These are phyloP conservation scores for Typhlichthys subterraneus DNA, from an alignment of 2,797 vertebrate genomes.

Conservation along the genomic window DNA sequence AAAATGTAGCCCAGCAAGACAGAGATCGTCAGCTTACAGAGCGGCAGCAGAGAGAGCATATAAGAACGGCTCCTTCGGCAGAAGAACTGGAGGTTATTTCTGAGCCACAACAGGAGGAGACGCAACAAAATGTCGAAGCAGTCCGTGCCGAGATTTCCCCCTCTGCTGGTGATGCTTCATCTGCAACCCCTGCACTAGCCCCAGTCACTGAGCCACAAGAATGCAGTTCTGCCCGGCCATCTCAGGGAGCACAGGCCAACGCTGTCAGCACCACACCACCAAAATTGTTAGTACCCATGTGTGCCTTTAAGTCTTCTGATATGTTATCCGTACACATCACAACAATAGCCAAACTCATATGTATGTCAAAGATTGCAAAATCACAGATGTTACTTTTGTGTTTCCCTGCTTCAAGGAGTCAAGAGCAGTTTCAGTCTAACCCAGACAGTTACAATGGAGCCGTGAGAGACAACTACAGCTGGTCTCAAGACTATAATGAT, in stretches of 20 bases:
- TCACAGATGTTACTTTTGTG: too few species aligned
- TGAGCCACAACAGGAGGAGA: slow-evolving; percentile 62
- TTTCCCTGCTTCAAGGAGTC: slow-evolving; percentile 51
- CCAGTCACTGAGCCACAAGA: background rate
- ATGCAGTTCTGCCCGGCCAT: slow-evolving; percentile 15
- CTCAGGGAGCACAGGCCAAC: slow-evolving; percentile 35
- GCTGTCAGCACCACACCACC: slow-evolving; percentile 17
- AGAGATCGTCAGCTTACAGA: slow-evolving; percentile 78
- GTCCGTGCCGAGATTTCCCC: slow-evolving; percentile 6
- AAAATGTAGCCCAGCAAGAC: slow-evolving; percentile 86
- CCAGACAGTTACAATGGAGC: slow-evolving; percentile 96
- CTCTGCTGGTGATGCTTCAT: background rate
- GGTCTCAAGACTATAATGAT: slow-evolving; percentile 96
- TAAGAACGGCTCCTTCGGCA: slow-evolving; percentile 29
- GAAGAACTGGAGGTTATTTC: slow-evolving; percentile 75
- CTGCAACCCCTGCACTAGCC: slow-evolving; percentile 19
- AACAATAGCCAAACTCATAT: too few species aligned
- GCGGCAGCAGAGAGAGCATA: slow-evolving; percentile 74
- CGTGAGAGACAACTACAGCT: slow-evolving; percentile 88
- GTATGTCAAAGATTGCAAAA: too few species aligned
- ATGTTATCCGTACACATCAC: too few species aligned
- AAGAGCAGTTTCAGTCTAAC: slow-evolving; percentile 81
- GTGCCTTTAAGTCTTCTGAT: background rate
- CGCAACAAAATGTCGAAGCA: slow-evolving; percentile 30
- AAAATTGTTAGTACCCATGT: slow-evolving; percentile 50